phyloP scores from a whole-genome alignment of 2,888 invertebrate genomes.

The Drosophila recens region DNA sequence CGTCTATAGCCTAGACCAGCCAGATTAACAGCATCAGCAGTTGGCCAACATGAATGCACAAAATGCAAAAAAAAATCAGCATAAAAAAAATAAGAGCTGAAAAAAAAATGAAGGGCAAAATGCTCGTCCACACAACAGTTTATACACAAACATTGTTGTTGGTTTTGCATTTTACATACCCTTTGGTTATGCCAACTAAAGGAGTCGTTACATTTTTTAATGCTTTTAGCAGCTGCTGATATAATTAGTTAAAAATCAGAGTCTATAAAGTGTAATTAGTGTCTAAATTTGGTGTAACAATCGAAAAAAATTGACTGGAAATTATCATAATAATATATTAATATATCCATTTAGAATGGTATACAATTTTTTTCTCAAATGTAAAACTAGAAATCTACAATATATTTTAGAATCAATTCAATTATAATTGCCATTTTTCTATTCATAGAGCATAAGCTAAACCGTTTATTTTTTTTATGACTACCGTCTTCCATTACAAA shows the following conservation, averaged over 20 bases:
- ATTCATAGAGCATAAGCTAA: too few relatives aligned
- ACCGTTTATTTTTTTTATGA: too few relatives aligned
- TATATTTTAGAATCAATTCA: not conserved
- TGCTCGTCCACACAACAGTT: conserved; percentile 53
- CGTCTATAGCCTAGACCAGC: conserved; percentile 45
- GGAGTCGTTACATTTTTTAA: not conserved
- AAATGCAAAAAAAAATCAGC: conserved; percentile 18
- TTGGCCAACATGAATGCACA: conserved; percentile 61
- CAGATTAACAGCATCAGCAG: conserved; percentile 76
- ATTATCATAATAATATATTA: too few relatives aligned
- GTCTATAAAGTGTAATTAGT: not conserved
- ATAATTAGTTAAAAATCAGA: not conserved
- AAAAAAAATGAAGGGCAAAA: conserved; percentile 25
- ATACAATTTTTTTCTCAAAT: too few relatives aligned
- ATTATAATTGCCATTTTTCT: not conserved
- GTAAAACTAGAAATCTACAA: not conserved
- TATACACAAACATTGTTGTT: conserved; percentile 57
- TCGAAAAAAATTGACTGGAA: too few relatives aligned
- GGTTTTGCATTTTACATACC: conserved; percentile 44
- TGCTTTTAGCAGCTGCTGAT: not conserved
- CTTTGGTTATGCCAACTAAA: conserved; percentile 3
- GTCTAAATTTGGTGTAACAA: not conserved
- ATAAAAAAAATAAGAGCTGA: conserved; percentile 1
- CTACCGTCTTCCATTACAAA: too few relatives aligned
- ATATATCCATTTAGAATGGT: too few relatives aligned